Percentiles rank a stretch among this genome's conserved stretches.
These are phyloP conservation scores for Alaudala cheleensis DNA, from an alignment of 2,113 vertebrate genomes.

Conservation along the genomic window DNA sequence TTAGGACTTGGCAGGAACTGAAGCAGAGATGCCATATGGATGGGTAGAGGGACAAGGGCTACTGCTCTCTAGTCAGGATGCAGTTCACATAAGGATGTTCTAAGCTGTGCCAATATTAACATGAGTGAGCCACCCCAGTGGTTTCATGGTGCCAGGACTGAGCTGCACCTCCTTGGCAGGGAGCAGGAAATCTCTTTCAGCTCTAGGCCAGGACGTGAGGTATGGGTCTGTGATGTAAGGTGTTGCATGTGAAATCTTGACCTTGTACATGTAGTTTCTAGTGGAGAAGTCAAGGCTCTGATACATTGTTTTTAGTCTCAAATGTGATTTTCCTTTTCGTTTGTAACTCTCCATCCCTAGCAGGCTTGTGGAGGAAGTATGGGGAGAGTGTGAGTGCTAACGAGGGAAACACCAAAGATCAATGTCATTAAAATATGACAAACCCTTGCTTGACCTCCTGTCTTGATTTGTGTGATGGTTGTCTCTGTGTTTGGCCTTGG, in stretches of 20 bases:
- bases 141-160: slow-evolving; percentile 57
- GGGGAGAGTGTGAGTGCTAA: slow-evolving; percentile 76
- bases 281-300: slow-evolving; percentile 81
- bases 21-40: neutral
- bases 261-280: slow-evolving; percentile 81
- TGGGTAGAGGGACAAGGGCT: slow-evolving; percentile 33
- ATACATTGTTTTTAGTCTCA: slow-evolving; percentile 79
- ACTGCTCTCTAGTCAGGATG: neutral
- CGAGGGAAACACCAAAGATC: slow-evolving; percentile 84
- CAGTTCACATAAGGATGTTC: slow-evolving; percentile 2
- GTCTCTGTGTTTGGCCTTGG: neutral
- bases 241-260: slow-evolving; percentile 86
- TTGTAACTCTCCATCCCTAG: slow-evolving; percentile 81
- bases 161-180: slow-evolving; percentile 48
- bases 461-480: slow-evolving; percentile 26
- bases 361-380: slow-evolving; percentile 71
- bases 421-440: slow-evolving; percentile 82
- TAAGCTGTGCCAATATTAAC: slow-evolving; percentile 67
- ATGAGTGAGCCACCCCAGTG: slow-evolving; percentile 40
- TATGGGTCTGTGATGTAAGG: slow-evolving; percentile 80
- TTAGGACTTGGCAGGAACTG: slow-evolving; percentile 4
- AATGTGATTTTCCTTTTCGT: slow-evolving; percentile 83
- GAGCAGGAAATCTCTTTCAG: slow-evolving; percentile 45
- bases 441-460: slow-evolving; percentile 68
- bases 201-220: slow-evolving; percentile 75